Conservation (phyloP, 2,797 vertebrate species). For the Odontamblyopus lacepedii region DNA sequence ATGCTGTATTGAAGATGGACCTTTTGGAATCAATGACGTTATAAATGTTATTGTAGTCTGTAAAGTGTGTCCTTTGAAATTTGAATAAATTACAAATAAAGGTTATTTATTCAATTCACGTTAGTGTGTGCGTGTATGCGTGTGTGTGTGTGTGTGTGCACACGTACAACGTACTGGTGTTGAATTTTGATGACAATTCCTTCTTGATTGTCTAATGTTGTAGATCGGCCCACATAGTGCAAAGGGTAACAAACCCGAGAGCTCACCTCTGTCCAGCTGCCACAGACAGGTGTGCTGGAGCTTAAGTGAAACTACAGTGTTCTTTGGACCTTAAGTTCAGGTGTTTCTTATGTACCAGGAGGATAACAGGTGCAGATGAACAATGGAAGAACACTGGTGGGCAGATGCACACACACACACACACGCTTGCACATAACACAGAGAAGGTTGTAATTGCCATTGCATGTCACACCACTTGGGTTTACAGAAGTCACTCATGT, state of each 20-base stretch:
- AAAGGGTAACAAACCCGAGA: neutral
- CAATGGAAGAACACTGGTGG: neutral
- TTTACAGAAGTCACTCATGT: slow-evolving; percentile 12
- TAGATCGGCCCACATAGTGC: neutral
- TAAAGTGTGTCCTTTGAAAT: too few relatives aligned
- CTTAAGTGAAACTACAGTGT: neutral
- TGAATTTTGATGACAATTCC: neutral
- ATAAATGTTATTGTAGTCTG: too few relatives aligned
- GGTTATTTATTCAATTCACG: too few relatives aligned
- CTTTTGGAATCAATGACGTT: too few relatives aligned
- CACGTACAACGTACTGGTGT: neutral
- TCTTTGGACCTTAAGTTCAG: slow-evolving; percentile 42
- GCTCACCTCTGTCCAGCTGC: neutral
- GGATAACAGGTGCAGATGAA: slow-evolving; percentile 51
- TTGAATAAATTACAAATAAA: too few relatives aligned
- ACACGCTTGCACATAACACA: too few relatives aligned
- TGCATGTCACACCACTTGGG: neutral
- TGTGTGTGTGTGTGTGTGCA: neutral
- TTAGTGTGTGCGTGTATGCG: neutral
- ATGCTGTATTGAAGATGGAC: too few relatives aligned
- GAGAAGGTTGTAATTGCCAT: neutral
- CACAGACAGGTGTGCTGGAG: neutral
- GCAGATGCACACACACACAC: neutral
- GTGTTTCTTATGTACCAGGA: slow-evolving; percentile 62
- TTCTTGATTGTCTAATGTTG: neutral